Evolutionary conservation across 2,113 vertebrate genomes (phyloP).

Genomic region (Cryptomyrus ogoouensis): DNA sequence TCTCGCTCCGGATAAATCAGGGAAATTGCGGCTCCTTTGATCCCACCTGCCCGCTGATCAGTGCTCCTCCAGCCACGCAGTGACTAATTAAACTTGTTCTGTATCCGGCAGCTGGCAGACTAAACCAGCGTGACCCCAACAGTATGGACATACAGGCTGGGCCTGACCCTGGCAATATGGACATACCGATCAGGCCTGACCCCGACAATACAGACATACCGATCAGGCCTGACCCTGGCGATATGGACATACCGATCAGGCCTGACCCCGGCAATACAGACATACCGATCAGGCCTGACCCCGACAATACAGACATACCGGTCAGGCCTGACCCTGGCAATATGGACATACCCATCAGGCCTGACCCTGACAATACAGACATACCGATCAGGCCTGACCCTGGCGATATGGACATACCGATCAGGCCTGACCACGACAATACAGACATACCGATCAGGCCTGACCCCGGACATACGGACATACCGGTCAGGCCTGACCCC

Average conservation of each 20-base stretch:
- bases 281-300: neutral
- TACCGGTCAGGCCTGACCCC: neutral
- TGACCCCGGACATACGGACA: neutral
- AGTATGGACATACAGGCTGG: neutral
- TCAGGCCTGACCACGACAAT: neutral
- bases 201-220: neutral
- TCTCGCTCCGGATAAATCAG: slow-evolving; percentile 46
- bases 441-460: too few relatives aligned
- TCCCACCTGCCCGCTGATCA: slow-evolving; percentile 60
- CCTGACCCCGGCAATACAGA: neutral
- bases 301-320: too few relatives aligned
- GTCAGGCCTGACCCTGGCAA: neutral
- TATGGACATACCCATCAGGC: too few relatives aligned
- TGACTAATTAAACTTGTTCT: slow-evolving; percentile 38
- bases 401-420: too few relatives aligned
- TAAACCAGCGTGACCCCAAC: slow-evolving; percentile 37
- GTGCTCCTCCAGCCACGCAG: slow-evolving; percentile 44
- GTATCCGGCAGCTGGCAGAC: slow-evolving; percentile 37
- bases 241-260: neutral
- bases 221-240: neutral
- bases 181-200: neutral
- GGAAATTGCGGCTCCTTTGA: slow-evolving; percentile 59
- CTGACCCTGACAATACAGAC: too few relatives aligned
- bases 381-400: too few relatives aligned
- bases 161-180: neutral